These are phyloP conservation scores for Andrena hattorfiana DNA, from an alignment of 2,888 invertebrate genomes.

Conservation along the genomic window DNA sequence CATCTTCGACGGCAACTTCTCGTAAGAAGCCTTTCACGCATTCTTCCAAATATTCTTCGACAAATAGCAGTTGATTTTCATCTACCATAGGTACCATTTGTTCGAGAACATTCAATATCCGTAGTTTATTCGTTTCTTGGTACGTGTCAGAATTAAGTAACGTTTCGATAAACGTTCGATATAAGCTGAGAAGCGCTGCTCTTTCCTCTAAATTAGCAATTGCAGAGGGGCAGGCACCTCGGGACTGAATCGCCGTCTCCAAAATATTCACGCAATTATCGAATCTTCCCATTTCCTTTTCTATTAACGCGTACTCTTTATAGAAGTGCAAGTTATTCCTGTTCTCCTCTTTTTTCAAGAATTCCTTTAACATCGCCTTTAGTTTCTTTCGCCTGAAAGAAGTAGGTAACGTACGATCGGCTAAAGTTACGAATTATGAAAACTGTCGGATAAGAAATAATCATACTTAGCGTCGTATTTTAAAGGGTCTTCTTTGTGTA, in stretches of 20 bases:
- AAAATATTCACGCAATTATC: slow-evolving; percentile 86
- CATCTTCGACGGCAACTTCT: slow-evolving; percentile 56
- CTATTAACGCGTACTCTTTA: slow-evolving; percentile 88
- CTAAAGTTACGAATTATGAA: background rate
- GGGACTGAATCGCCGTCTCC: slow-evolving; percentile 85
- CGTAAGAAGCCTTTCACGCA: slow-evolving; percentile 71
- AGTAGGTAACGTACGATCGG: background rate
- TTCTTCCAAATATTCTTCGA: slow-evolving; percentile 74
- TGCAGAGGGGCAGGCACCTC: slow-evolving; percentile 71
- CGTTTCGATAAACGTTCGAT: slow-evolving; percentile 83
- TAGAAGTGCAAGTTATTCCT: slow-evolving; percentile 87
- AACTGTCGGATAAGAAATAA: background rate
- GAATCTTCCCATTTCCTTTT: slow-evolving; percentile 86
- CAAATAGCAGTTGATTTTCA: slow-evolving; percentile 60
- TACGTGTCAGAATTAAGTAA: slow-evolving; percentile 72
- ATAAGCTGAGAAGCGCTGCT: slow-evolving; percentile 83
- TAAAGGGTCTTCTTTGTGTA: slow-evolving; percentile 85
- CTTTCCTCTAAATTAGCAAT: slow-evolving; percentile 77
- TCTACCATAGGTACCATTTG: slow-evolving; percentile 65
- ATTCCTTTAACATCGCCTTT: slow-evolving; percentile 86
- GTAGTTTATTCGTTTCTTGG: slow-evolving; percentile 63
- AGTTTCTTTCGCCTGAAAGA: slow-evolving; percentile 84
- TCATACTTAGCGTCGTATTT: slow-evolving; percentile 81
- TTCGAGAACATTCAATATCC: slow-evolving; percentile 70
- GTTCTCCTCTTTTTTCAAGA: slow-evolving; percentile 86